phyloP scores from a whole-genome alignment of 2,797 vertebrate genomes.

The Saxicola maurus region DNA sequence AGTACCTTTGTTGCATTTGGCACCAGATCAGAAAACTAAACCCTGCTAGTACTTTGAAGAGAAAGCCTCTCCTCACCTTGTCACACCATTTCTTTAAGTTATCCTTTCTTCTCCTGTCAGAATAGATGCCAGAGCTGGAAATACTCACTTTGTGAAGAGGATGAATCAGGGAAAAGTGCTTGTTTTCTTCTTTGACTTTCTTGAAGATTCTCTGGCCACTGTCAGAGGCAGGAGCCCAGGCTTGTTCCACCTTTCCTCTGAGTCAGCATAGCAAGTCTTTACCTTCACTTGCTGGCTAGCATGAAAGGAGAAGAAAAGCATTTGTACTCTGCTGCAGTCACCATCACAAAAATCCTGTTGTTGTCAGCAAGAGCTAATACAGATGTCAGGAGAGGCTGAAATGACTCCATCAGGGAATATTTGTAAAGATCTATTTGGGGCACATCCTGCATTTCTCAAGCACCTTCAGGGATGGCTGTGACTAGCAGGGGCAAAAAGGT shows the following conservation, averaged over 20 bases:
- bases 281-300: background rate
- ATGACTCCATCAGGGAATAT: background rate
- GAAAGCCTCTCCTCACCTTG: background rate
- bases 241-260: constrained; percentile 25
- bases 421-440: constrained; percentile 14
- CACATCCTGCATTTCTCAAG: constrained; percentile 33
- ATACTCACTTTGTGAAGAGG: background rate
- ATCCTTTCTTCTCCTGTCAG: background rate
- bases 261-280: background rate
- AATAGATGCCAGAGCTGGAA: background rate
- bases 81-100: background rate
- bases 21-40: background rate
- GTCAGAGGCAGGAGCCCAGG: background rate
- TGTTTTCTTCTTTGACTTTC: background rate
- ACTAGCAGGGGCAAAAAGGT: constrained; percentile 4
- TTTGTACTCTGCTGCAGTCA: background rate
- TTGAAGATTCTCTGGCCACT: background rate
- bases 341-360: background rate
- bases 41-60: background rate
- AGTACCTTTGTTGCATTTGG: background rate
- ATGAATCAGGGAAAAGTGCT: background rate
- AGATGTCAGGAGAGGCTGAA: background rate
- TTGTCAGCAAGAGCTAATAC: background rate
- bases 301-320: background rate
- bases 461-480: background rate